phyloP scores from a whole-genome alignment of 2,888 invertebrate species.

The Nomada goodeniana region DNA sequence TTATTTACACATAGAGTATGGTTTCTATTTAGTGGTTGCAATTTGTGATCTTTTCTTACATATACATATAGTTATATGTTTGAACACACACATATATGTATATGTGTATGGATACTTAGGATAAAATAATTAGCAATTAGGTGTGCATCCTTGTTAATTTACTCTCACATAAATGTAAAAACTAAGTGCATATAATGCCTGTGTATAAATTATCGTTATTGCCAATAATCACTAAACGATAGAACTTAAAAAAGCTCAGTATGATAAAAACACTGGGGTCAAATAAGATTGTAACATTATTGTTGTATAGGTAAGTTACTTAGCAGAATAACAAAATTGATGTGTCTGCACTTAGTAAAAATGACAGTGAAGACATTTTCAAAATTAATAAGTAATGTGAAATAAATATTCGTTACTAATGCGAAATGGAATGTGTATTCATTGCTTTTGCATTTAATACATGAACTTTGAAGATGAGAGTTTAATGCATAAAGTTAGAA shows the following conservation, averaged over 20 bases:
- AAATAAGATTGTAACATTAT: slow-evolving; percentile 24
- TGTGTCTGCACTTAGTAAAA: not conserved
- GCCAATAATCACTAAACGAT: slow-evolving; percentile 30
- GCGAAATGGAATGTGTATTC: slow-evolving; percentile 44
- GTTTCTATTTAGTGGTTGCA: slow-evolving; percentile 20
- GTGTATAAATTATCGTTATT: slow-evolving; percentile 47
- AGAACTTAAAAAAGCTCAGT: slow-evolving; percentile 29
- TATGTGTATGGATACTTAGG: slow-evolving; percentile 27
- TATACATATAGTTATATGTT: slow-evolving; percentile 17
- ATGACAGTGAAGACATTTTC: slow-evolving; percentile 5
- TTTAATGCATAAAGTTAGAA: slow-evolving; percentile 34
- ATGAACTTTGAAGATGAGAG: slow-evolving; percentile 37
- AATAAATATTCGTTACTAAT: slow-evolving; percentile 46
- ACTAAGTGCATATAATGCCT: slow-evolving; percentile 29
- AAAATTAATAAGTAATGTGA: slow-evolving; percentile 13
- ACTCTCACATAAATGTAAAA: slow-evolving; percentile 6
- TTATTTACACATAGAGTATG: slow-evolving; percentile 22
- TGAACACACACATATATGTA: slow-evolving; percentile 12
- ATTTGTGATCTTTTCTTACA: slow-evolving; percentile 7
- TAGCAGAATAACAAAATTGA: not conserved
- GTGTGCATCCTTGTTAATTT: slow-evolving; percentile 24
- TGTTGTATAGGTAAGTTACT: slow-evolving; percentile 50
- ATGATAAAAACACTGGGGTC: slow-evolving; percentile 26
- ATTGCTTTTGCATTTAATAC: slow-evolving; percentile 55
- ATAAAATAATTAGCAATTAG: slow-evolving; percentile 31